Base-by-base conservation (phyloP, 2,888 invertebrate genomes). In the Pollenia angustigena region DNA sequence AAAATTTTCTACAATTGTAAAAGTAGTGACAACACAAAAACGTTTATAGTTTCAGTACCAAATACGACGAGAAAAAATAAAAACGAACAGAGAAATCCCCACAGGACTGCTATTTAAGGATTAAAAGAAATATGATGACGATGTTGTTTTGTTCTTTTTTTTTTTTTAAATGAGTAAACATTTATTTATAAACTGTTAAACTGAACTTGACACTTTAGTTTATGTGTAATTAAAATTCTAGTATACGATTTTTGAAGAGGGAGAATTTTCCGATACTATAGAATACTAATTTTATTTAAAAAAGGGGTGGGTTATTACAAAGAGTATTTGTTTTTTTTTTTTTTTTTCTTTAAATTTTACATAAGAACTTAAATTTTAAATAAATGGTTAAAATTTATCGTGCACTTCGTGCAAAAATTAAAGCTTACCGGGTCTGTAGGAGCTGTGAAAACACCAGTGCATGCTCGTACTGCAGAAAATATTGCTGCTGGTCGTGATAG, bases 161-260 rank as follows among this genome's bases (percentile, higher is more conserved):
- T 46, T 16, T 69, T 79, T 62, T 52, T 68, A 8, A 66, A 52
- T 58, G 74, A 66, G 9, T 58, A 14, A 72, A 42, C 56, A 74
- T 74, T 74, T 66, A 74, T 50, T 58, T 56, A 42, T 81, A 10
- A 66, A 66, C 56, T 50, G 50, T 23, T 66, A 66, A 75, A 75
- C 32, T 75, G 32, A 75, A 75, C 58, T 81, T 81, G 81, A 81
- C 74, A 75, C 74, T 81, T 48, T 16, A 75, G 74, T 75, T 81
- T 75, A 14, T 68, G 68, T 74, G 56, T 68, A 68, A 81, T 75
- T 68, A 40, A 58, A 58, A 52, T 68, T 60, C 42, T 68, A 81
- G 58, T 44, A 42, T 60, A 52, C 40, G 7, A 42, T 46, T 56
- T 18, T 64, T 9, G 32, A 79, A 66, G 46, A 23, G 11, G 23